These are phyloP conservation scores for Uloborus diversus DNA, from an alignment of 1,140 invertebrate species.

Conservation along the genomic window DNA sequence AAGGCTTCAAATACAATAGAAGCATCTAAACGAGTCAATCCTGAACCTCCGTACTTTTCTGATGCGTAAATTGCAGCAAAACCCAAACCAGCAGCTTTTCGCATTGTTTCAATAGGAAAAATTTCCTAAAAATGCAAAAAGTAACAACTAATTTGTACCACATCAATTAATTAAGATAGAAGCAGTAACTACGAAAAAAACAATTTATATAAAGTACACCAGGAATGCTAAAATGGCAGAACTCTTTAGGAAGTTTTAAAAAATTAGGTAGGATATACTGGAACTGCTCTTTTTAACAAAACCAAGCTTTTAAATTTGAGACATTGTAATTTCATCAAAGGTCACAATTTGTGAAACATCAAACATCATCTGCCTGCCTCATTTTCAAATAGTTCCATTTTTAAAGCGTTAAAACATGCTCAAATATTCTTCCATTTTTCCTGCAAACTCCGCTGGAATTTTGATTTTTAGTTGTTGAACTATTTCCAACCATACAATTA, in stretches of 20 bases:
- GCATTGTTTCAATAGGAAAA: slow-evolving; percentile 66
- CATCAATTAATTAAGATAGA: neutral
- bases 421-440: too few species aligned
- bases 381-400: too few species aligned
- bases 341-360: too few species aligned
- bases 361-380: too few species aligned
- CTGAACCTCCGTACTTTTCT: slow-evolving; percentile 71
- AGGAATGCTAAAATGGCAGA: neutral
- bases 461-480: too few species aligned
- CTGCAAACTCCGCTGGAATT: too few species aligned
- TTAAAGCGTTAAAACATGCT: too few species aligned
- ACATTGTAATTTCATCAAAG: too few species aligned
- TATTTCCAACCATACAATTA: too few species aligned
- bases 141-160: too few species aligned
- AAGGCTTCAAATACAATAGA: slow-evolving; percentile 74
- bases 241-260: slow-evolving; percentile 18
- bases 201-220: too few species aligned
- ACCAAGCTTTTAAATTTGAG: neutral
- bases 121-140: slow-evolving; percentile 64
- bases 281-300: neutral
- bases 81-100: slow-evolving; percentile 69
- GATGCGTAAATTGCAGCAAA: slow-evolving; percentile 72
- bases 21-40: slow-evolving; percentile 70
- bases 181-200: neutral
- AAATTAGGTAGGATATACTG: neutral